Conservation (phyloP, 1,140 invertebrate species). For the Drosophila murphyi region DNA sequence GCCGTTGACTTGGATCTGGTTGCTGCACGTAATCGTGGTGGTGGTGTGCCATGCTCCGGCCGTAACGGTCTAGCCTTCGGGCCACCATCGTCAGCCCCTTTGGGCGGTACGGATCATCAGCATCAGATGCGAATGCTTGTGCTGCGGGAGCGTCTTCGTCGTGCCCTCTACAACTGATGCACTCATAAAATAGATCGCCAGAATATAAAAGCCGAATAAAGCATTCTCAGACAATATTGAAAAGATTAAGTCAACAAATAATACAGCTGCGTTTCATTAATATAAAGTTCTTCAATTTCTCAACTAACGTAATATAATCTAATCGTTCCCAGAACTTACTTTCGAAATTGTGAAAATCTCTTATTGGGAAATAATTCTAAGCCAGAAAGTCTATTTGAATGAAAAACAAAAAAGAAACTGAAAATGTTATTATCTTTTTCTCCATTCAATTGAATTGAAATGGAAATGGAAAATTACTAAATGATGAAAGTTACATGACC, state of each 20-base stretch:
- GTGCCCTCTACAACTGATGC: constrained; percentile 51
- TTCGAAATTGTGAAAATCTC: too few relatives aligned
- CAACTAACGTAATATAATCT: too few relatives aligned
- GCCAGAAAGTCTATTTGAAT: too few relatives aligned
- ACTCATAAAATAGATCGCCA: background rate
- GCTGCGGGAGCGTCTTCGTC: constrained; percentile 52
- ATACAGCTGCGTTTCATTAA: constrained; percentile 20
- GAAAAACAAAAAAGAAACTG: too few relatives aligned
- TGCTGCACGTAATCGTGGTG: constrained; percentile 43
- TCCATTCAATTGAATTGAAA: too few relatives aligned
- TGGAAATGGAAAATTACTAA: too few relatives aligned
- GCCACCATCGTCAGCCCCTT: background rate
- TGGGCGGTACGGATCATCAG: constrained; percentile 46
- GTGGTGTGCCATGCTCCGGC: constrained; percentile 33
- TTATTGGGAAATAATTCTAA: too few relatives aligned
- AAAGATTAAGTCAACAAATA: background rate
- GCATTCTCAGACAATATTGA: background rate
- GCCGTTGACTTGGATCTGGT: background rate
- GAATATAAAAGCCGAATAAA: background rate
- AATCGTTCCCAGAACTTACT: too few relatives aligned
- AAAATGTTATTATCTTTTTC: too few relatives aligned
- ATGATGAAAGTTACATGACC: too few relatives aligned
- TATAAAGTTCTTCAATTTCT: background rate
- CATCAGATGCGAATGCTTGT: constrained; percentile 50
- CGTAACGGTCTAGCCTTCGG: constrained; percentile 6